Evolutionary conservation across 2,888 invertebrate genomes (phyloP).

Genomic region (Phortica okadai): DNA sequence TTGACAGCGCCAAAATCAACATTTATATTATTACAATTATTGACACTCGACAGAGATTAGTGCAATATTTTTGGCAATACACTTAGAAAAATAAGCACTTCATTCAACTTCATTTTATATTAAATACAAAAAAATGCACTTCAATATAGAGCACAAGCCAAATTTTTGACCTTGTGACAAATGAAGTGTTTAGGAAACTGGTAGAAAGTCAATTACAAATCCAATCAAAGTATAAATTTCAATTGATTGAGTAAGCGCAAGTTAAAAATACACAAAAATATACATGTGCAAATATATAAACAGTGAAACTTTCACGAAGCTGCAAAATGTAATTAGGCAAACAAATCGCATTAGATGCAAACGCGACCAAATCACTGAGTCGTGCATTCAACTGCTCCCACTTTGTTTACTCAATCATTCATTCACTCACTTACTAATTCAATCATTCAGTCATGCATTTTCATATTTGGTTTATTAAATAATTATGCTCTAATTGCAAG

Average conservation of each 20-base stretch:
- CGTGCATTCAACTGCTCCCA: constrained; percentile 30
- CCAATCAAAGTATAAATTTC: no score
- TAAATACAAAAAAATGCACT: no score
- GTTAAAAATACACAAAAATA: no score
- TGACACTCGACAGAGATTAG: neutral
- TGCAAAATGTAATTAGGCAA: constrained; percentile 53
- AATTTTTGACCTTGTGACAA: no score
- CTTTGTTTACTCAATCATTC: constrained; percentile 48
- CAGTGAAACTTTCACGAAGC: neutral
- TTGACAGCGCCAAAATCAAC: constrained; percentile 2
- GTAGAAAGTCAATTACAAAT: no score
- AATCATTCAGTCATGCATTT: constrained; percentile 7
- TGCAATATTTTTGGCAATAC: neutral
- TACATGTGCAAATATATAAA: neutral
- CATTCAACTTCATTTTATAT: neutral
- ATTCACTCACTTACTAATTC: neutral
- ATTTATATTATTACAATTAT: neutral
- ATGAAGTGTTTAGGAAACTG: no score
- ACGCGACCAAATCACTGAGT: neutral
- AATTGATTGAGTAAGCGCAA: no score
- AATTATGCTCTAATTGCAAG: constrained; percentile 71
- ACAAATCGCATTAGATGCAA: neutral
- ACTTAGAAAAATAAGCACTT: neutral
- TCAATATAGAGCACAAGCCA: no score
- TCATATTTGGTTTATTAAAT: constrained; percentile 65